These are phyloP conservation scores for Lasioglossum figueresi DNA, from an alignment of 2,888 invertebrate genomes.

Conservation along the genomic window DNA sequence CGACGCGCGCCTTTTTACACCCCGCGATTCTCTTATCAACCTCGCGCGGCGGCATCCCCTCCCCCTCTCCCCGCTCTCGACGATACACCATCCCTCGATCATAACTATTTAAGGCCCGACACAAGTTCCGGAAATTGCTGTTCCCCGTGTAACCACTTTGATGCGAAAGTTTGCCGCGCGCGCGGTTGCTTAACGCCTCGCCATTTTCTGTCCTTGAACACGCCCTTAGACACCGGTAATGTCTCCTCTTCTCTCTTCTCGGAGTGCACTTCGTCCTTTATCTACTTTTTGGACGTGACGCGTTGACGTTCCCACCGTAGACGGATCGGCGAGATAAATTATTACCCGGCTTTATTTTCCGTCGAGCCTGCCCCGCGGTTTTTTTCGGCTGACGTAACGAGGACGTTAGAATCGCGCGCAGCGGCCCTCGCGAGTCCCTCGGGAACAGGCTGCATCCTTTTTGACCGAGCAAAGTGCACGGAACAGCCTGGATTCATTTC, in stretches of 20 bases:
- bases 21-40: conserved; percentile 62
- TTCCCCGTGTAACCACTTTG: conserved; percentile 38
- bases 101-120: conserved; percentile 59
- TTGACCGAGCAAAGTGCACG: conserved; percentile 18
- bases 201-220: conserved; percentile 25
- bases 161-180: conserved; percentile 17
- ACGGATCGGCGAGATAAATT: neutral
- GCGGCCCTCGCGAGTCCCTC: conserved; percentile 58
- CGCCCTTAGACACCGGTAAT: conserved; percentile 1
- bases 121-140: conserved; percentile 59
- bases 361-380: conserved; percentile 19
- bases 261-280: neutral
- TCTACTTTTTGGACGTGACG: neutral
- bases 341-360: neutral
- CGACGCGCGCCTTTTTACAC: conserved; percentile 71
- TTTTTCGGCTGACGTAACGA: conserved; percentile 70
- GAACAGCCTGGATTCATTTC: conserved; percentile 37
- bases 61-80: neutral
- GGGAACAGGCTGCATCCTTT: conserved; percentile 26
- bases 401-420: conserved; percentile 76
- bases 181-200: neutral
- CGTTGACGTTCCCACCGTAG: neutral
- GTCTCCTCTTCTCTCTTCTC: neutral
- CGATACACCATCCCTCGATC: conserved; percentile 44
- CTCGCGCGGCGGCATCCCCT: neutral